Conservation (phyloP, 2,113 vertebrate species). For the Seriola dumerili region DNA sequence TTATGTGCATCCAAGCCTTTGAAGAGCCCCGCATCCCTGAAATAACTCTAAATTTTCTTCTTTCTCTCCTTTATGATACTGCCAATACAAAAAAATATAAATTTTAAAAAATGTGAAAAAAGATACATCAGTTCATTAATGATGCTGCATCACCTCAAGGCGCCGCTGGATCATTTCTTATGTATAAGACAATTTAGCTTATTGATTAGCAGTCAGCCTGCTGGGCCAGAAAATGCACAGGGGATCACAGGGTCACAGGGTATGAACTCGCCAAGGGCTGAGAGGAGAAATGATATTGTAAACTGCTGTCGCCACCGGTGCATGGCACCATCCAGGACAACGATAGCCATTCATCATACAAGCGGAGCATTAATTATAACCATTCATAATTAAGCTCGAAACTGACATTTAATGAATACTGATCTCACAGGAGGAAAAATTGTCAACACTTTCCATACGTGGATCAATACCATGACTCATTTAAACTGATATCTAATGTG, state of each 20-base stretch:
- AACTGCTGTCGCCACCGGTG: constrained; percentile 23
- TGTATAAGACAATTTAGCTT: constrained; percentile 53
- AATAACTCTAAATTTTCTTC: neutral
- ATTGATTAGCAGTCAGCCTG: constrained; percentile 66
- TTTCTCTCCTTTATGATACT: neutral
- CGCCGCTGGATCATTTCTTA: constrained; percentile 46
- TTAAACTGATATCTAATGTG: neutral
- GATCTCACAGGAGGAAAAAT: constrained; percentile 25
- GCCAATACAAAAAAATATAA: neutral
- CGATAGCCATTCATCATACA: constrained; percentile 65
- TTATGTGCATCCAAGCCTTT: neutral
- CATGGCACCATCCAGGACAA: constrained; percentile 21
- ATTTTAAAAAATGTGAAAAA: neutral
- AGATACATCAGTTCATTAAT: constrained; percentile 23
- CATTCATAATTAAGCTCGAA: constrained; percentile 64
- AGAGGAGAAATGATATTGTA: constrained; percentile 47
- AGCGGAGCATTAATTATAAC: constrained; percentile 64
- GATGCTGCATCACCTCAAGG: constrained; percentile 53
- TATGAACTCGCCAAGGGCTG: constrained; percentile 46
- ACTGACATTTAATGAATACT: constrained; percentile 62
- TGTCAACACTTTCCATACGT: neutral
- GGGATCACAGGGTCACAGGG: constrained; percentile 40
- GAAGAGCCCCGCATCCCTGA: neutral
- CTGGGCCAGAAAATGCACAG: constrained; percentile 15
- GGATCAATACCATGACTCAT: constrained; percentile 21